phyloP scores from a whole-genome alignment of 92 coral and sea anemone genomes.

The Isaurus tuberculatus region DNA sequence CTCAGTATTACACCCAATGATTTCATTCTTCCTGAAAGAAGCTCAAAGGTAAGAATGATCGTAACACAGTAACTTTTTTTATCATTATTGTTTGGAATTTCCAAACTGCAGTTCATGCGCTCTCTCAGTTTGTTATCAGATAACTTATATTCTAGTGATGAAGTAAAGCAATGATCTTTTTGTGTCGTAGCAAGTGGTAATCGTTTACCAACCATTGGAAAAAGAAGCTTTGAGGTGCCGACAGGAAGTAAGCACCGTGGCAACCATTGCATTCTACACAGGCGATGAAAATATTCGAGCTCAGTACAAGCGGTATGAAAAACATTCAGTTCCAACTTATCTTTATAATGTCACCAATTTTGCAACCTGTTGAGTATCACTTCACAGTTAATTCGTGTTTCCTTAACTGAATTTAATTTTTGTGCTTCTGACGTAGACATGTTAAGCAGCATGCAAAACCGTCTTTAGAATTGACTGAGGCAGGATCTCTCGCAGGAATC shows the following conservation, averaged over 20 bases:
- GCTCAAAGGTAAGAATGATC: conserved; percentile 78
- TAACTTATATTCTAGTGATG: not conserved
- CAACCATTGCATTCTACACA: conserved; percentile 85
- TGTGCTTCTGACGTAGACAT: conserved; percentile 37
- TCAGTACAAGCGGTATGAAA: conserved; percentile 78
- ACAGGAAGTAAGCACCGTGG: conserved; percentile 81
- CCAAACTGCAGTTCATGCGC: not conserved
- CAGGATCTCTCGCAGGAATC: conserved; percentile 72
- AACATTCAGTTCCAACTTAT: not conserved
- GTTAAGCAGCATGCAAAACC: conserved; percentile 62
- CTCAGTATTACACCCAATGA: conserved; percentile 85
- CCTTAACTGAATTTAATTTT: not conserved
- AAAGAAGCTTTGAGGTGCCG: conserved; percentile 92
- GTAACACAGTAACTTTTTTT: not conserved
- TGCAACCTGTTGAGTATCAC: too few relatives aligned
- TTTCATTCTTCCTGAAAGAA: conserved; percentile 87
- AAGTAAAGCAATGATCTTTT: not conserved
- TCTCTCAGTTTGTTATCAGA: not conserved
- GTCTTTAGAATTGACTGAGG: conserved; percentile 48
- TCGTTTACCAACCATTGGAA: conserved; percentile 92
- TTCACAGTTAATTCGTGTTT: not conserved
- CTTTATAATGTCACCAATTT: not conserved
- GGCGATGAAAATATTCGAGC: conserved; percentile 94
- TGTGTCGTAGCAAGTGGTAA: conserved; percentile 70
- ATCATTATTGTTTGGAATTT: not conserved